Base-by-base conservation (phyloP, 2,797 vertebrate species). In the Aviceda leuphotes region DNA sequence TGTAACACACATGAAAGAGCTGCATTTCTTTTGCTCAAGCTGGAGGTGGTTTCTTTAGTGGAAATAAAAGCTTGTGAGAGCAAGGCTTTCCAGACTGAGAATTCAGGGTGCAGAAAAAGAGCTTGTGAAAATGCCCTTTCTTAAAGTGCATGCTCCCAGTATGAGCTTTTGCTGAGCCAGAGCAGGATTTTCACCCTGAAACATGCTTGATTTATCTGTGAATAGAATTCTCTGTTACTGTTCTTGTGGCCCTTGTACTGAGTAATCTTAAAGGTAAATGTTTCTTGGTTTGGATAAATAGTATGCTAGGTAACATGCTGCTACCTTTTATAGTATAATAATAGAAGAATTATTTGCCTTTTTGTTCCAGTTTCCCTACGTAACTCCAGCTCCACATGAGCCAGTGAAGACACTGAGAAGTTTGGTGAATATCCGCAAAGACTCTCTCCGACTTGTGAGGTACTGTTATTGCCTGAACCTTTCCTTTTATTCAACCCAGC, bases 391-490 rank as follows among this genome's bases (percentile, higher is more conserved):
- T 18, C 99, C 99, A 30, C 99, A 99, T 0, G 99, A 99, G 96
- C 99, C 99, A 0, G 99, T 99, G 96, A 99, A 99, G 98, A 99
- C 99, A 0, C 97, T 99, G 84, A 98, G 99, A 92, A 99, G 99
- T 96, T 98, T 99, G 95, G 99, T 99, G 91, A 99, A 99, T 97
- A 99, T 99, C 81, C 99, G 99, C 44, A 99, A 99, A 95, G 99
- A 99, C 88, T 99, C 99, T 11, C 97, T 99, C 31, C 98, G 99
- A 6, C 98, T 99, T 11, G 98, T 99, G 97, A 99, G 99, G 99
- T 99, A 98, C 79, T 81, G 49, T 30, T 41, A 9, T 5, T 21
- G 20, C 70, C 85, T 84, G 67, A 80, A 19, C 21, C 22, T n/a
- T 58, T 62, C 9, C 3, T 56, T 78, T 46, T 5, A 11, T 52